Conservation (phyloP, 2,888 invertebrate species). For the Hylaea fasciaria region DNA sequence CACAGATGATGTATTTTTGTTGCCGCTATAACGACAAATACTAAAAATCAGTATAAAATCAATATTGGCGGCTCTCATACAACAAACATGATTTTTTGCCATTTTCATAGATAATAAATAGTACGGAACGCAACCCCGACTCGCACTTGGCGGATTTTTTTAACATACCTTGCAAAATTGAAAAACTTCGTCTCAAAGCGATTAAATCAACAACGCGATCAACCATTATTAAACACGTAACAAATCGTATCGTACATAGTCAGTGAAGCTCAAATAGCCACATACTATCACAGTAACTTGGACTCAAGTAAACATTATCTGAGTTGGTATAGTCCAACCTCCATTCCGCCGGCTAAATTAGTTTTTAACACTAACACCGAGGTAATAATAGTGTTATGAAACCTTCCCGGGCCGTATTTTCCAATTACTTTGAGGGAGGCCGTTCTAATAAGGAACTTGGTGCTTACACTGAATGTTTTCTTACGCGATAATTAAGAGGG, state of each 20-base stretch:
- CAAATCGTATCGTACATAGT: slow-evolving; percentile 11
- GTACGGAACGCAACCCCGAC: no score
- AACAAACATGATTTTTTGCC: no score
- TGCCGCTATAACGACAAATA: no score
- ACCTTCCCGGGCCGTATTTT: slow-evolving; percentile 41
- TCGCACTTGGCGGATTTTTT: no score
- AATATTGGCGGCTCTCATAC: no score
- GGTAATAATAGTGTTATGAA: slow-evolving; percentile 52
- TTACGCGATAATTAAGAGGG: slow-evolving; percentile 21
- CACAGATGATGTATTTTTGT: no score
- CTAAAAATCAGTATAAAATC: no score
- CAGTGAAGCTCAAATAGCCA: slow-evolving; percentile 12
- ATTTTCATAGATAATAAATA: no score
- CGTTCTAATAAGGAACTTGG: slow-evolving; percentile 33
- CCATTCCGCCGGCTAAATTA: slow-evolving; percentile 59
- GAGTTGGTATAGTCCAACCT: slow-evolving; percentile 55
- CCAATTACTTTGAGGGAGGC: slow-evolving; percentile 41
- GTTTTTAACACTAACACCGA: slow-evolving; percentile 65
- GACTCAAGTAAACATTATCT: slow-evolving; percentile 59
- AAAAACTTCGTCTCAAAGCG: no score
- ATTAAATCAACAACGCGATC: not conserved
- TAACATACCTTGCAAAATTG: no score
- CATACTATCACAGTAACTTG: slow-evolving; percentile 39
- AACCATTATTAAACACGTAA: not conserved
- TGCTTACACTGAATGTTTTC: slow-evolving; percentile 21